Conservation (phyloP, 2,113 vertebrate genomes). For the Cebidichthys violaceus region DNA sequence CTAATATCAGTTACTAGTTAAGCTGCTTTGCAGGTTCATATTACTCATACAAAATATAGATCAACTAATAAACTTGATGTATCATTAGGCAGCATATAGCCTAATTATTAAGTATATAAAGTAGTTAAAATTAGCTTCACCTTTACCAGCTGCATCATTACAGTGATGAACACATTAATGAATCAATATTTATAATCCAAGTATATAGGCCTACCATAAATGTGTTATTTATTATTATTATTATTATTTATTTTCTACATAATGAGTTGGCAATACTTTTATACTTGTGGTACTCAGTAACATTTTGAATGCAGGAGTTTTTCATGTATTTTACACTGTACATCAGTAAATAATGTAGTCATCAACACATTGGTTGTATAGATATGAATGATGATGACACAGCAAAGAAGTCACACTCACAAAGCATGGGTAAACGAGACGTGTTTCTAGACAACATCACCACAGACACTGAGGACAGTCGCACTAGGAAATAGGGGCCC, state of each 20-base stretch:
- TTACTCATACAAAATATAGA: no score
- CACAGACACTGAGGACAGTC: no score
- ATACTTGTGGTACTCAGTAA: background rate
- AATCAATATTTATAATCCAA: no score
- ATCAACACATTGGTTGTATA: background rate
- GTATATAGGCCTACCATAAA: background rate
- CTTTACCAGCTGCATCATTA: background rate
- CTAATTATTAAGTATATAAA: background rate
- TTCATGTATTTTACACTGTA: no score
- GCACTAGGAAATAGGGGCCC: no score
- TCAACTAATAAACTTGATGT: no score
- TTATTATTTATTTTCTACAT: no score
- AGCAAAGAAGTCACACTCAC: background rate
- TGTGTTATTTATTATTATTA: background rate
- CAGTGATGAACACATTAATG: background rate
- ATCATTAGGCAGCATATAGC: no score
- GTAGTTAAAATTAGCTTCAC: background rate
- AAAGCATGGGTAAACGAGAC: background rate
- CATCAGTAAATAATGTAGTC: background rate
- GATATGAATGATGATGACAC: background rate
- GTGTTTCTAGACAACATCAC: background rate
- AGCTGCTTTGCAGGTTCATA: no score
- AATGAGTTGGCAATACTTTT: no score
- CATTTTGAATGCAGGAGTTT: no score
- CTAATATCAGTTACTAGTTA: no score